Evolutionary conservation across 2,888 invertebrate genomes (phyloP).

Genomic region (Mythimna pallens): DNA sequence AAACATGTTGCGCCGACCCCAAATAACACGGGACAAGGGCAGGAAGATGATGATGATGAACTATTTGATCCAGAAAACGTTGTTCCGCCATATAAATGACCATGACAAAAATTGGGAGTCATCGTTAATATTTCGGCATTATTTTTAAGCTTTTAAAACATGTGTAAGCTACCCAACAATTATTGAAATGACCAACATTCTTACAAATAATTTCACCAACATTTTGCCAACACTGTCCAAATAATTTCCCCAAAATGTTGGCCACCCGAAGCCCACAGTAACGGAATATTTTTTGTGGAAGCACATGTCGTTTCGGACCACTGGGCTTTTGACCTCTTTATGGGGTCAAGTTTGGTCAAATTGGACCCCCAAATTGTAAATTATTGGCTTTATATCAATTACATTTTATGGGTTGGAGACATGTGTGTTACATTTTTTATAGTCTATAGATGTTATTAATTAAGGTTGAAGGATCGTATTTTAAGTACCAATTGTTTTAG

Average conservation of each 20-base stretch:
- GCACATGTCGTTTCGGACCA: slow-evolving; percentile 77
- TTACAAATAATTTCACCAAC: background rate
- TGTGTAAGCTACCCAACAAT: background rate
- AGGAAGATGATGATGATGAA: too few relatives aligned
- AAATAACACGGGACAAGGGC: too few relatives aligned
- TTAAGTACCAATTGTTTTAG: slow-evolving; percentile 38
- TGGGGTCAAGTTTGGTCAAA: slow-evolving; percentile 80
- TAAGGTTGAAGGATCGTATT: slow-evolving; percentile 1
- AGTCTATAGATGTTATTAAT: slow-evolving; percentile 18
- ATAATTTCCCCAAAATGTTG: slow-evolving; percentile 43
- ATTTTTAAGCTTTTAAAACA: too few relatives aligned
- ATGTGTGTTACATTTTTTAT: slow-evolving; percentile 40
- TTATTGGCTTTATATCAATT: slow-evolving; percentile 68
- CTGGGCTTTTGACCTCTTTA: slow-evolving; percentile 78
- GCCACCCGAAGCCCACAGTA: slow-evolving; percentile 41
- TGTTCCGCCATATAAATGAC: too few relatives aligned
- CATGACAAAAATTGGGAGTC: too few relatives aligned
- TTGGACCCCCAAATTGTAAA: slow-evolving; percentile 67
- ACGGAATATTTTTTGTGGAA: slow-evolving; percentile 63
- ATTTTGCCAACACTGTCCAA: background rate
- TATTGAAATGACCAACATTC: background rate
- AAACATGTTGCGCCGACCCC: too few relatives aligned
- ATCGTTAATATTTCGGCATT: too few relatives aligned
- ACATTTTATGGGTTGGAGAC: slow-evolving; percentile 53
- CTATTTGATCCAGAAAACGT: too few relatives aligned